Evolutionary conservation across 2,888 invertebrate species (phyloP).

Genomic region (Pasiphila rectangulata): DNA sequence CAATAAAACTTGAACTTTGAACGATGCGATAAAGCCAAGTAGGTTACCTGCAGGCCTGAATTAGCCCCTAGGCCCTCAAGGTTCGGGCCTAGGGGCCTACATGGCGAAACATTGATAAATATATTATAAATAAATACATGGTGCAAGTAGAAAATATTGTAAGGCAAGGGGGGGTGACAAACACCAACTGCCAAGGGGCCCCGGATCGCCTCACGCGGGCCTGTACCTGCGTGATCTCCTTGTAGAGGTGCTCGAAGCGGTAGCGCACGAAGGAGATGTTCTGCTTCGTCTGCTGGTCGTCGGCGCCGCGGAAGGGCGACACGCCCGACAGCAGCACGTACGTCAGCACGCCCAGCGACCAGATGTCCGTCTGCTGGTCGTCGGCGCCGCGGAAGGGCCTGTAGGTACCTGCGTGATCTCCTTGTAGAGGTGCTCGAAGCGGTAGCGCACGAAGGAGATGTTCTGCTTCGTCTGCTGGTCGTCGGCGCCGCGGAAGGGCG

Average conservation of each 20-base stretch:
- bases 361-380: slow-evolving; percentile 96
- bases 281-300: slow-evolving; percentile 91
- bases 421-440: slow-evolving; percentile 96
- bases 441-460: slow-evolving; percentile 92
- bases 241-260: slow-evolving; percentile 95
- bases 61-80: too few species aligned
- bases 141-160: too few species aligned
- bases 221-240: slow-evolving; percentile 95
- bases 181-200: too few species aligned
- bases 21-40: too few species aligned
- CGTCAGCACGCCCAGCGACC: slow-evolving; percentile 95
- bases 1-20: too few species aligned
- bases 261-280: slow-evolving; percentile 95
- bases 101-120: too few species aligned
- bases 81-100: too few species aligned
- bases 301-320: slow-evolving; percentile 93
- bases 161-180: too few species aligned
- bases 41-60: too few species aligned
- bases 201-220: too few species aligned
- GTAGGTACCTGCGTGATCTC: slow-evolving; percentile 88
- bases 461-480: slow-evolving; percentile 94
- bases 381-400: too few species aligned
- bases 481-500: slow-evolving; percentile 93
- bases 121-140: too few species aligned
- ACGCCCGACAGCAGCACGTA: slow-evolving; percentile 96